Conservation (phyloP, 2,113 vertebrate genomes). For the Meriones unguiculatus region DNA sequence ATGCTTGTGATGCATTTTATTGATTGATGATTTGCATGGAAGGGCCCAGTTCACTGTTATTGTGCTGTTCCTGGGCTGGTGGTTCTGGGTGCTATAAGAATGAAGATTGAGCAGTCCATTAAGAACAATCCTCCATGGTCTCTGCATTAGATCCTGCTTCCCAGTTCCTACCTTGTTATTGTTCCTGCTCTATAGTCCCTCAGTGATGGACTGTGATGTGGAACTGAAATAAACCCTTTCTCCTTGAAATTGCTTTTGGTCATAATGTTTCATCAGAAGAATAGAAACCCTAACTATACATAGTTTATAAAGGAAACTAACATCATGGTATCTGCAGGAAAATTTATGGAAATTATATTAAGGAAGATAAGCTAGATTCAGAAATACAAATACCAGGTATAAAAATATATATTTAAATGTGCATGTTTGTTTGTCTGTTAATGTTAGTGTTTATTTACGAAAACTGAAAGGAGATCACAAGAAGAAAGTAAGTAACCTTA, state of each 20-base stretch:
- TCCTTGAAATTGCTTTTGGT: background rate
- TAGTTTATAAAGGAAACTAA: background rate
- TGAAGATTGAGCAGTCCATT: background rate
- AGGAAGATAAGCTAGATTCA: background rate
- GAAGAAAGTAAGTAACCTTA: background rate
- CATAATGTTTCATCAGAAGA: background rate
- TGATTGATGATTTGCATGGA: background rate
- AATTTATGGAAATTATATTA: background rate
- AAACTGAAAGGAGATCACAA: background rate
- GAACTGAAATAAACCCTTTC: background rate
- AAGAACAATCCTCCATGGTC: background rate
- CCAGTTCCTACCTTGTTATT: background rate
- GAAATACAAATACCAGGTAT: background rate
- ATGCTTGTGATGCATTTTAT: background rate
- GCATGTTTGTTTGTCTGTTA: background rate
- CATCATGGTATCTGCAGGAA: background rate
- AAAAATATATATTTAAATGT: background rate
- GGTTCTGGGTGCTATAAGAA: background rate
- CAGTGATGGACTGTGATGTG: background rate
- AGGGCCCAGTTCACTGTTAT: background rate
- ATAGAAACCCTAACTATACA: background rate
- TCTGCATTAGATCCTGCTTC: background rate
- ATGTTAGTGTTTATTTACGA: background rate
- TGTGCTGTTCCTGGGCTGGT: background rate
- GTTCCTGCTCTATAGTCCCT: background rate